Evolutionary conservation across 2,113 vertebrate genomes (phyloP), one percentile per base, ranked within the genome.

Genomic region (Gulo gulo): DNA sequence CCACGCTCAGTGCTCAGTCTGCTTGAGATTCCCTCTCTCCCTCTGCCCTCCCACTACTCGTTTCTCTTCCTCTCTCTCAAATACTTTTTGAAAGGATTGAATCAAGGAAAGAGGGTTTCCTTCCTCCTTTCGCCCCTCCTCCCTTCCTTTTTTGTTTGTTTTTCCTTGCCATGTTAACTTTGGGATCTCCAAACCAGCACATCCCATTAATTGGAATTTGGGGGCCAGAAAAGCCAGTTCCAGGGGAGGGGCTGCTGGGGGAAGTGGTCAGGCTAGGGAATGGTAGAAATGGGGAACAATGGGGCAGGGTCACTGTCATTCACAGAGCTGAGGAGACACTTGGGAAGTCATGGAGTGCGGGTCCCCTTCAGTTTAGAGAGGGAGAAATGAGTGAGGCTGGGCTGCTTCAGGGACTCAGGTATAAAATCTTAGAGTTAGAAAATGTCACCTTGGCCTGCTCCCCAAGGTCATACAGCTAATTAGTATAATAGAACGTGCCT

Each of bases 381-480:
- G 59, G 83, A 69, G 82, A 61, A 59, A 24, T 29, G 61, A 83
- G 47, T 29, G 61, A 83, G 47, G 74, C 5, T 81, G 21, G 26
- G 11, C 47, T 34, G 31, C 39, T 83, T 78, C 39, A 42, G 52
- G 52, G 88, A 31, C 86, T 76, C 69, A 42, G 50, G 63, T 79
- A 10, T 9, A 84, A 71, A 80, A 59, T 74, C 81, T 69, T 21
- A n/a, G 67, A 55, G 79, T 92, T 42, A 69, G 91, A 94, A 89
- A 86, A 15, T 55, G 85, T 97, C 92, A 85, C 92, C 97, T 97
- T 97, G 92, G 95, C 94, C 91, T 9, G 1, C 74, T 21, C 39
- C 97, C 97, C 97, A 97, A 97, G 97, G 98, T 97, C 95, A 73
- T 21, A 26, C 71, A 78, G 94, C 97, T 98, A 96, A 98, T 97